These are phyloP conservation scores for Morpho helenor DNA, from an alignment of 2,888 invertebrate genomes.

Conservation along the genomic window DNA sequence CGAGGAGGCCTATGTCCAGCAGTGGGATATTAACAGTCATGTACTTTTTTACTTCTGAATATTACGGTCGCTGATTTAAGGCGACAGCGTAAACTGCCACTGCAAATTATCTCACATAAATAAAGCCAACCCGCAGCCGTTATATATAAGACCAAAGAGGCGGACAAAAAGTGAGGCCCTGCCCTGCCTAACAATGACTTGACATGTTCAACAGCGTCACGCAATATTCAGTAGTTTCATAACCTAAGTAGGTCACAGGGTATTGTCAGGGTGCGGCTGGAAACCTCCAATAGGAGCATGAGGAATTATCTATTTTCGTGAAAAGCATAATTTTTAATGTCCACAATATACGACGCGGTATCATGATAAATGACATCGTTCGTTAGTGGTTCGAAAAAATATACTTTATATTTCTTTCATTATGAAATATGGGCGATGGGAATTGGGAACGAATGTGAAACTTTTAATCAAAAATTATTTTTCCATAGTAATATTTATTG, in stretches of 20 bases:
- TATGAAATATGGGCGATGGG: slow-evolving; percentile 3
- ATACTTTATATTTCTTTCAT: not conserved
- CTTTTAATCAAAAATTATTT: not conserved
- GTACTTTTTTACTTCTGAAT: too few relatives aligned
- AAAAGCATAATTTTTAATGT: slow-evolving; percentile 21
- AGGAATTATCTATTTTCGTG: slow-evolving; percentile 31
- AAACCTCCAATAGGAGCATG: slow-evolving; percentile 31
- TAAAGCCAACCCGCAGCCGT: too few relatives aligned
- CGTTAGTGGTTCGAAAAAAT: slow-evolving; percentile 4
- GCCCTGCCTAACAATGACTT: not conserved
- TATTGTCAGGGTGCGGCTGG: slow-evolving; percentile 23
- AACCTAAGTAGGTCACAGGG: slow-evolving; percentile 61
- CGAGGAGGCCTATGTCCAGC: too few relatives aligned
- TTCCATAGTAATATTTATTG: too few relatives aligned
- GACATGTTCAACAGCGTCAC: slow-evolving; percentile 10
- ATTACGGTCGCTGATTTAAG: too few relatives aligned
- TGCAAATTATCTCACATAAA: too few relatives aligned
- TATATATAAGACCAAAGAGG: too few relatives aligned
- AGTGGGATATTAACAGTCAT: too few relatives aligned
- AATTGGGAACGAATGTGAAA: slow-evolving; percentile 1
- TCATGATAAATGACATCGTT: slow-evolving; percentile 13
- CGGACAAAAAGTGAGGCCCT: not conserved
- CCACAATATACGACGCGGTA: slow-evolving; percentile 17
- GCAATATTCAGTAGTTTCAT: slow-evolving; percentile 28
- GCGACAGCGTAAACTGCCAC: too few relatives aligned